phyloP scores from a whole-genome alignment of 1,140 invertebrate species.

The Bilobella aurantiaca region DNA sequence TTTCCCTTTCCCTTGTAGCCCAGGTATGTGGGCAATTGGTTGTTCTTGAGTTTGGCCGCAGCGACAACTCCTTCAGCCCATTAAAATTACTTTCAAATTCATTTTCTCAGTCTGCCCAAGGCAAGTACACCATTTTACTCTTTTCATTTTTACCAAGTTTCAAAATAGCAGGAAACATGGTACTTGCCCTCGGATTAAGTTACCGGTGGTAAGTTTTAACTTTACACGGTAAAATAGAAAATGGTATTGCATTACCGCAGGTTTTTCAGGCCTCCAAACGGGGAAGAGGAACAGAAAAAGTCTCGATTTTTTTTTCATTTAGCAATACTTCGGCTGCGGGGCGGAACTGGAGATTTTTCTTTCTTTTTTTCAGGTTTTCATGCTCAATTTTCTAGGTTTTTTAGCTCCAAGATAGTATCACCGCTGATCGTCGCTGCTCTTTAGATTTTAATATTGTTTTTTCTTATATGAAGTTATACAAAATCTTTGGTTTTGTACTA shows the following conservation, averaged over 20 bases:
- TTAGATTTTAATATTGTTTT: no score
- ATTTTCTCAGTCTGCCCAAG: slow-evolving; percentile 22
- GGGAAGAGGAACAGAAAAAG: neutral
- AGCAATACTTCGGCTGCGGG: no score
- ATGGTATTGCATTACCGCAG: neutral
- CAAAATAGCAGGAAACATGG: no score
- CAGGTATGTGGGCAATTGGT: slow-evolving; percentile 35
- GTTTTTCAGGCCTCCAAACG: neutral
- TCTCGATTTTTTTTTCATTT: no score
- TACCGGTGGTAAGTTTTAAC: neutral
- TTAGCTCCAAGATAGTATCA: neutral
- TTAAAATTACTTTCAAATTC: slow-evolving; percentile 9
- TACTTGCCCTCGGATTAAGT: no score
- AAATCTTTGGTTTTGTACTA: neutral
- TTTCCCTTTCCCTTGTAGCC: slow-evolving; percentile 33
- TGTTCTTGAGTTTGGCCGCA: neutral
- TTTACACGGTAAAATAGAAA: neutral
- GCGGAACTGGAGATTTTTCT: neutral
- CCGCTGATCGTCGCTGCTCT: no score
- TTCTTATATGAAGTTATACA: no score
- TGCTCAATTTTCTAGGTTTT: neutral
- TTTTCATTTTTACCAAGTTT: no score
- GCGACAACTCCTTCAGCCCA: neutral
- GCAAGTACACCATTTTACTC: slow-evolving; percentile 29
- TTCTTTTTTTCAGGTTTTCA: slow-evolving; percentile 1